A percentile compares a stretch with the other conserved stretches of the same genome.
Conservation (phyloP, 2,797 vertebrate genomes). For the Notamacropus eugenii region DNA sequence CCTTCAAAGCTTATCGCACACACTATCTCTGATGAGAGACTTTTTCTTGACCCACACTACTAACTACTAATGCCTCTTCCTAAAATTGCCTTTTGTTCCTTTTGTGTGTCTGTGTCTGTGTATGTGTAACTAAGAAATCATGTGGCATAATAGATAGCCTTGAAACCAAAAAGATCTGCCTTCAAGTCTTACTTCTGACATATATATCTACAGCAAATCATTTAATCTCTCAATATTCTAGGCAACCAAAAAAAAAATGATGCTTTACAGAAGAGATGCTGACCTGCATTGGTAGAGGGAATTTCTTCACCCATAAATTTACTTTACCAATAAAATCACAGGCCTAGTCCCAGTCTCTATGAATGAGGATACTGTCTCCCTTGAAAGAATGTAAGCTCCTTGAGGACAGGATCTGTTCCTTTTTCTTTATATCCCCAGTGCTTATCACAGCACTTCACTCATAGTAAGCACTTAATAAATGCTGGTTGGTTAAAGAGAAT, state of each 20-base stretch:
- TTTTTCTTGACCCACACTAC: neutral
- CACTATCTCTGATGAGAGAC: neutral
- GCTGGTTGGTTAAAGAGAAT: neutral
- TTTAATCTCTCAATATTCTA: neutral
- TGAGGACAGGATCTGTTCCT: neutral
- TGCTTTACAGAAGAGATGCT: neutral
- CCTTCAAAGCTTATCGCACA: neutral
- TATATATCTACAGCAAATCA: neutral
- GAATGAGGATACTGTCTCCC: neutral
- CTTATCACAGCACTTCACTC: neutral
- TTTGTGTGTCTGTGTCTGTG: no score
- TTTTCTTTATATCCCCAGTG: neutral
- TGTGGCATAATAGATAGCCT: neutral
- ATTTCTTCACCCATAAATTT: neutral
- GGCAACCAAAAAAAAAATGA: neutral
- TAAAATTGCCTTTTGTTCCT: neutral
- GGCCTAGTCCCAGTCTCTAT: neutral
- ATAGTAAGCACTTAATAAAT: neutral
- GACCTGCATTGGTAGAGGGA: neutral
- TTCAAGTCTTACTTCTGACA: neutral
- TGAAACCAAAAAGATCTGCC: neutral
- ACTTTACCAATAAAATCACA: neutral
- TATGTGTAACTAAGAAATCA: neutral
- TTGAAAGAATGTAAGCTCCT: neutral
- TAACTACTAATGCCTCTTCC: neutral